These are phyloP conservation scores for Parasteatoda lunata DNA, from an alignment of 2,888 invertebrate genomes.

Conservation along the genomic window DNA sequence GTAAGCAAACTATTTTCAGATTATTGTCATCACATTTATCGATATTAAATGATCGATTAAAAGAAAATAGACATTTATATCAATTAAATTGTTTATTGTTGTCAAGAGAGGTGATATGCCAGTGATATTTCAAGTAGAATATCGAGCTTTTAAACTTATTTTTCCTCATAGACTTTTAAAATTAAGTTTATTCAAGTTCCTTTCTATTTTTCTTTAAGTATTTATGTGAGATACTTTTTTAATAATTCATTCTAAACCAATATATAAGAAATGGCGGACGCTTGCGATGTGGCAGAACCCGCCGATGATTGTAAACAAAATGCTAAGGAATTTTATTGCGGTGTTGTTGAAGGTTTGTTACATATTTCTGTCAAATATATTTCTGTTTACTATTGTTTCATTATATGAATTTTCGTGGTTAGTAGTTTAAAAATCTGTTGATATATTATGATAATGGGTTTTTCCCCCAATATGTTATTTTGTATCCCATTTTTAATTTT, in stretches of 20 bases:
- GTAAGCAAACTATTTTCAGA: no score
- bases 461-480: neutral
- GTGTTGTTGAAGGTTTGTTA: conserved; percentile 88
- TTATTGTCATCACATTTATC: no score
- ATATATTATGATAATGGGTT: neutral
- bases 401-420: neutral
- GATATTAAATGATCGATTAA: no score
- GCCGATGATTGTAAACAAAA: conserved; percentile 44
- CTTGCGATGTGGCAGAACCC: conserved; percentile 52
- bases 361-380: neutral
- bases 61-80: no score
- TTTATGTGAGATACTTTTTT: no score
- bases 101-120: no score
- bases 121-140: no score
- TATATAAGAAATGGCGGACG: conserved; percentile 58
- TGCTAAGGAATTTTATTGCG: conserved; percentile 82
- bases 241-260: neutral
- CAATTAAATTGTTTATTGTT: no score
- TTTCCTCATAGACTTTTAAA: no score
- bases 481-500: neutral
- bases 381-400: neutral
- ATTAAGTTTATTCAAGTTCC: no score
- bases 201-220: no score
- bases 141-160: no score
- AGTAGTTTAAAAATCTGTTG: neutral